These are phyloP conservation scores for Vulpes lagopus DNA, from an alignment of 2,113 vertebrate genomes.

Conservation along the genomic window DNA sequence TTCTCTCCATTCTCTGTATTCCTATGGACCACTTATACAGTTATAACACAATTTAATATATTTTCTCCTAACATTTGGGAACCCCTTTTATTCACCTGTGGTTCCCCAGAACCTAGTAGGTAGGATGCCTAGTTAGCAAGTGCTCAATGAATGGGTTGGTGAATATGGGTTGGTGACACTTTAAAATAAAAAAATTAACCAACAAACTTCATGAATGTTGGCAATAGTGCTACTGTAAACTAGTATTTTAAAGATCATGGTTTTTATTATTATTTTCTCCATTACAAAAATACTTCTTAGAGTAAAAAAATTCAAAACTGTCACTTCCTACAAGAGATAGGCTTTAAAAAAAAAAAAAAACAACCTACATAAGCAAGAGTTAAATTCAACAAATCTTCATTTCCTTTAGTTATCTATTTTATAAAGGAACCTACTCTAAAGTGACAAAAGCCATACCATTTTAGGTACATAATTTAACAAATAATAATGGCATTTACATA, in stretches of 20 bases:
- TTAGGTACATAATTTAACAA: background rate
- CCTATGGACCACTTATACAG: background rate
- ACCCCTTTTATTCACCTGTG: background rate
- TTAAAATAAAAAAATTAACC: background rate
- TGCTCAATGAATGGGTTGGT: background rate
- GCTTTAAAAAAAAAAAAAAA: background rate
- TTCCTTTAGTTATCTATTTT: background rate
- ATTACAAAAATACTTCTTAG: conserved; percentile 9
- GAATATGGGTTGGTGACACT: background rate
- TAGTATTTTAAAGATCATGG: conserved; percentile 15
- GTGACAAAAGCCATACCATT: background rate
- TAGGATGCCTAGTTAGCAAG: background rate
- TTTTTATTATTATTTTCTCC: background rate
- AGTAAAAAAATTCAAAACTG: background rate
- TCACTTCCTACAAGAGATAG: background rate
- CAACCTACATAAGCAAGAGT: background rate
- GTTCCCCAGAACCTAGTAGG: background rate
- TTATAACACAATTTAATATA: background rate
- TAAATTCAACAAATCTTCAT: conserved; percentile 6
- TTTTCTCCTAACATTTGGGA: background rate
- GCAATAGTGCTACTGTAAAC: background rate
- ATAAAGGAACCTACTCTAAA: background rate
- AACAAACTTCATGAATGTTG: background rate
- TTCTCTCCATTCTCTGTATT: background rate
- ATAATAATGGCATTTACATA: background rate